Base-by-base conservation (phyloP, 2,113 vertebrate genomes). In the Cairina moschata region DNA sequence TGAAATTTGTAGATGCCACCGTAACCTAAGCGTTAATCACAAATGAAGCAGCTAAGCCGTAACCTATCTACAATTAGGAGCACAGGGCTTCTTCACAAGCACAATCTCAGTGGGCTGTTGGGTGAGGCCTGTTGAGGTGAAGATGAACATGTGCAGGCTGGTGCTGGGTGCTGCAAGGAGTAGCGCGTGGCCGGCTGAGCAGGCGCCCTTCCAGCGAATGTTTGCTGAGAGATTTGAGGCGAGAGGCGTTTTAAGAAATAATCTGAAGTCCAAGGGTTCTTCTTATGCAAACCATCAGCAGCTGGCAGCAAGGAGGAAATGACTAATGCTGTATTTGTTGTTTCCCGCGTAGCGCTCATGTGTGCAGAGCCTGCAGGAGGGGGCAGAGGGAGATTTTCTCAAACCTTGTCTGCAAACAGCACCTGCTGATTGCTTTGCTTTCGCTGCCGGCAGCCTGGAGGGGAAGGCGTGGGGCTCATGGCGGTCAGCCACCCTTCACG, bases 251-350 rank as follows among this genome's bases (percentile, higher is more conserved):
- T 94, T 94, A 96, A 96, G 94, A 97, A 95, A 93, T 59, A 83
- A 95, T 86, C 91, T 95, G 94, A 94, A 96, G 95, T 95, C 96
- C 94, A 95, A 97, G 96, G 94, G 95, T 95, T 83, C 78, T 87
- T 95, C 89, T 94, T 96, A 80, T 95, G 95, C 94, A 96, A 97
- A 95, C 91, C 90, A 48, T 85, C 82, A 79, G 93, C 95, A 96
- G 94, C 95, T 97, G 95, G 93, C 94, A 96, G 84, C 8, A 3
- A 0, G 7, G 87, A 96, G 84, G 91, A 97, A 97, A 96, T 94
- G 71, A 97, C 93, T 95, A 87, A 95, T 8, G 2, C 34, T 73
- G 48, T 94, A 83, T 95, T 96, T 94, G 93, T 54, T 93, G 87
- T 94, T 95, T 95, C 63, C 46, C 31, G 4, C 59, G 71, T 0